phyloP scores from a whole-genome alignment of 2,113 vertebrate species.

The Corvus hawaiiensis region DNA sequence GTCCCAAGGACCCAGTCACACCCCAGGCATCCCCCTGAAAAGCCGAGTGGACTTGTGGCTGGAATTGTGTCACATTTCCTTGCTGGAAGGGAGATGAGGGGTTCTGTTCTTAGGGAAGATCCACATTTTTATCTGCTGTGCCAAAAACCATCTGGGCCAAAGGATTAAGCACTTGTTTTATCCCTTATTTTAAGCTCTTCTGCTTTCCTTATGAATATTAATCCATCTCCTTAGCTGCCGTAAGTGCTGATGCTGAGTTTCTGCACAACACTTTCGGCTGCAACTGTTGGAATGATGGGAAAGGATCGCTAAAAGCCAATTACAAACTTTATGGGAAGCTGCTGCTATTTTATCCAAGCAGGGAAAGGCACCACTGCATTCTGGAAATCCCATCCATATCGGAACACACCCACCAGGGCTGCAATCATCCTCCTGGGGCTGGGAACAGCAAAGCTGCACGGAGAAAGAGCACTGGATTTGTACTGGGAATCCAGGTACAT shows the following conservation, averaged over 20 bases:
- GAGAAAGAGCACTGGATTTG: neutral
- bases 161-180: neutral
- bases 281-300: neutral
- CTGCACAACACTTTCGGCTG: neutral
- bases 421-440: neutral
- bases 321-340: conserved; percentile 5
- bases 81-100: neutral
- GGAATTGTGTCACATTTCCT: neutral
- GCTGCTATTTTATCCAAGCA: neutral
- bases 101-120: neutral
- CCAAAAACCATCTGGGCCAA: neutral
- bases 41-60: neutral
- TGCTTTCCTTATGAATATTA: neutral
- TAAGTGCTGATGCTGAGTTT: neutral
- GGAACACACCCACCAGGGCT: neutral
- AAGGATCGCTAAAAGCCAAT: neutral
- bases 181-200: conserved; percentile 1
- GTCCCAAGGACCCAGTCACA: rapidly evolving
- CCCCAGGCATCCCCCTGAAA: rapidly evolving
- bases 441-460: neutral
- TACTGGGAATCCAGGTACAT: neutral
- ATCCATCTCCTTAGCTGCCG: neutral
- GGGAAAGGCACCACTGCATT: neutral
- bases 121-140: neutral
- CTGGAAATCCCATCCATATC: neutral